Evolutionary conservation across 1,140 invertebrate genomes (phyloP), one percentile per base, ranked within the genome.

Genomic region (Trichonephila clavipes): DNA sequence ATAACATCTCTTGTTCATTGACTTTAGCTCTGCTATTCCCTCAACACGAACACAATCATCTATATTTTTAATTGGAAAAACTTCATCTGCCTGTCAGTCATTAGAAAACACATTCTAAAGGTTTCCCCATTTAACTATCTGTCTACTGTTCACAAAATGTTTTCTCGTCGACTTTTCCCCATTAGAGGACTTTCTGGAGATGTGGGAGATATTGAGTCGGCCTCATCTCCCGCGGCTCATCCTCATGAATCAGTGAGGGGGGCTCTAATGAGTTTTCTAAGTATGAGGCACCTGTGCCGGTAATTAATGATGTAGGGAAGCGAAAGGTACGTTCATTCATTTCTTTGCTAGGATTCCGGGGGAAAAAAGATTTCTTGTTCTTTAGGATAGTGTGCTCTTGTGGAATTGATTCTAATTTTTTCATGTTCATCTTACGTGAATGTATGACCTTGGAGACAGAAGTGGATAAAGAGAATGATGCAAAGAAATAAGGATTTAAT

Each of bases 261-360:
- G 28, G 34, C 34, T 77, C 72, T 77, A 77, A 77, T 77, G 72
- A 77, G 72, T 77, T 77, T 77, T 77, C 28, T 40, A 77, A 77
- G 28, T 77, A 16, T 34, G 72, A 77, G 28, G 16, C 28, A 77
- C 72, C 72, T 77, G 72, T 77, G 28, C 18, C 14, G 24, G 12
- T 77, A 40, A 77, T 77, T 77, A 77, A 77, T 77, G 72, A 77
- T 77, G 24, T 77, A 0, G 28, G 72, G 66, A 24, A 24, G 66
- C n/a, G 66, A 77, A 40, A 77, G 24, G 34, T 28, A 28, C 72
- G 28, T 77, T 77, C 72, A 40, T 77, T 40, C 34, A 12, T 40
- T 77, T 77, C n/a, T 5, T 34, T 77, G 14, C 34, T 34, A 28
- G 16, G 72, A 77, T 77, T 28, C 72, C 72, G 14, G 72, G 34